phyloP scores from a whole-genome alignment of 2,797 vertebrate genomes.

The Galaxias olidus region DNA sequence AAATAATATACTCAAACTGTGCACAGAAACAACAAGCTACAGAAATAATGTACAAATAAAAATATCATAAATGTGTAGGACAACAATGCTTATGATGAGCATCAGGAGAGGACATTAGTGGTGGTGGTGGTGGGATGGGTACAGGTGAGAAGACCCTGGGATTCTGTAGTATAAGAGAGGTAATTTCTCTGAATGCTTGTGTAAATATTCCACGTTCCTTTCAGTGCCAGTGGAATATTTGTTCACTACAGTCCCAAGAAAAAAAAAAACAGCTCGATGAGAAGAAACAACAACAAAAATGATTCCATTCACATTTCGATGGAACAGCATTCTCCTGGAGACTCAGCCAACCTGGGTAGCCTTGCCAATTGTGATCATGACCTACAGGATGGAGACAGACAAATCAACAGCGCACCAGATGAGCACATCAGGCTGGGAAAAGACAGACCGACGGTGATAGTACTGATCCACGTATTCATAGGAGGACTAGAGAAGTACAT shows the following conservation, averaged over 20 bases:
- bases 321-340: conserved; percentile 56
- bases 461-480: conserved; percentile 15
- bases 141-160: conserved; percentile 14
- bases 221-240: conserved; percentile 50
- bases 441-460: neutral
- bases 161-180: conserved; percentile 31
- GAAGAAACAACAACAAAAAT: conserved; percentile 48
- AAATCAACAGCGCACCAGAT: conserved; percentile 27
- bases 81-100: conserved; percentile 25
- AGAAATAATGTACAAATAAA: conserved; percentile 42
- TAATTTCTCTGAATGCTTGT: conserved; percentile 19
- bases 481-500: no score
- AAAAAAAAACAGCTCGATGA: conserved; percentile 49
- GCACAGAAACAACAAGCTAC: conserved; percentile 39
- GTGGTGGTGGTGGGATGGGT: conserved; percentile 4
- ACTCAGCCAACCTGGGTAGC: conserved; percentile 42
- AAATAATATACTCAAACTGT: conserved; percentile 14
- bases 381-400: conserved; percentile 58
- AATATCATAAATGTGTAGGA: conserved; percentile 12
- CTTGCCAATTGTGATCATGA: conserved; percentile 69
- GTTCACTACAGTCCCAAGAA: conserved; percentile 43
- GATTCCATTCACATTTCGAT: conserved; percentile 77
- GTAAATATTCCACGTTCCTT: conserved; percentile 21
- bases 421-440: conserved; percentile 1
- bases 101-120: conserved; percentile 12